Conservation (phyloP, 2,113 vertebrate genomes). For the Ammospiza nelsoni region DNA sequence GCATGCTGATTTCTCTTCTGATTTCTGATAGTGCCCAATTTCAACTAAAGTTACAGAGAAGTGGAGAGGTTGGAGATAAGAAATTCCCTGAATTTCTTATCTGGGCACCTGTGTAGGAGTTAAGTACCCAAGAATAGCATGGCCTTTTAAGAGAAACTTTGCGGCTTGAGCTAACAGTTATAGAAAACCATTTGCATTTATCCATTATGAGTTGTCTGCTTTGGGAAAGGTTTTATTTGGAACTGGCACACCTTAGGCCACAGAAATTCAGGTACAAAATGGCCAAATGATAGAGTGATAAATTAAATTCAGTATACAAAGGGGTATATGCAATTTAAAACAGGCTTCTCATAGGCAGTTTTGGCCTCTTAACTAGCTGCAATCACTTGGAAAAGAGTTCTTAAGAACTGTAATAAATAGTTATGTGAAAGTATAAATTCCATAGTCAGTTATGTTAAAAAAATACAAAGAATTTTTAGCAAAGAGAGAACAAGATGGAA, state of each 20-base stretch:
- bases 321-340: background rate
- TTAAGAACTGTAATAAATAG: background rate
- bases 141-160: background rate
- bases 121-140: background rate
- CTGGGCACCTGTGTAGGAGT: background rate
- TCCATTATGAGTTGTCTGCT: background rate
- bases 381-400: background rate
- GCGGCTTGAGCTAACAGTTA: background rate
- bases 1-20: background rate
- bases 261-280: background rate
- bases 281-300: background rate
- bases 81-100: background rate
- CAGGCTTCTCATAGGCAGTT: background rate
- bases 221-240: background rate
- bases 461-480: background rate
- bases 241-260: background rate
- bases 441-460: background rate
- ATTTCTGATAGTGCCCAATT: background rate
- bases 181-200: background rate
- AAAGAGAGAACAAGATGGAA: background rate
- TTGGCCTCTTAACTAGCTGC: background rate
- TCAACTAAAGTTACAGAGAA: background rate
- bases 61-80: background rate
- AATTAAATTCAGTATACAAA: background rate
- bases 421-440: background rate